phyloP scores from a whole-genome alignment of 2,113 vertebrate genomes.

The Myxocyprinus asiaticus region DNA sequence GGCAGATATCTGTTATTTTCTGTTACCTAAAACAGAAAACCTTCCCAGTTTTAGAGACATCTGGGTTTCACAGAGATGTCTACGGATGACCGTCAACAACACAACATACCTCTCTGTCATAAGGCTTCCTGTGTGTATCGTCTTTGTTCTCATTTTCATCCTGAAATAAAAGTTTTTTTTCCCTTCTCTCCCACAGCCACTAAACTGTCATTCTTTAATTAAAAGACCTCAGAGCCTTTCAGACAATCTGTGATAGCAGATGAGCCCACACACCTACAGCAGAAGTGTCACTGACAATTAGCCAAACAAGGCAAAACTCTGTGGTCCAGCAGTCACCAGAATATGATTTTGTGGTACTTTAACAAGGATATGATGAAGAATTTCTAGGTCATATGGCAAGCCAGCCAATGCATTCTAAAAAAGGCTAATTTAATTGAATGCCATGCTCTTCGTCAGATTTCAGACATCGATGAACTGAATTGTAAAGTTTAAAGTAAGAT shows the following conservation, averaged over 20 bases:
- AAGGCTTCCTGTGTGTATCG: not conserved
- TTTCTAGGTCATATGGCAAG: not conserved
- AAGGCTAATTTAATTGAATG: not conserved
- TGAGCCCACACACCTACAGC: slow-evolving; percentile 60
- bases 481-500: too few relatives aligned
- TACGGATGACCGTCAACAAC: not conserved
- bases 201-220: slow-evolving; percentile 71
- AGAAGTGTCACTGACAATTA: slow-evolving; percentile 47
- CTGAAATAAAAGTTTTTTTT: slow-evolving; percentile 56
- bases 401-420: not conserved
- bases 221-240: slow-evolving; percentile 58
- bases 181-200: slow-evolving; percentile 43
- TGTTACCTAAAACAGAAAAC: too few relatives aligned
- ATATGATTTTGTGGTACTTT: not conserved
- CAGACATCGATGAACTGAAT: not conserved
- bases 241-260: slow-evolving; percentile 52
- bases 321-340: not conserved
- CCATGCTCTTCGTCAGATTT: not conserved
- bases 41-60: not conserved
- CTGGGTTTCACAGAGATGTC: not conserved
- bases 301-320: slow-evolving; percentile 38
- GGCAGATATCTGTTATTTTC: too few relatives aligned
- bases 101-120: slow-evolving; percentile 1
- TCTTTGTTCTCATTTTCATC: slow-evolving; percentile 14
- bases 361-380: not conserved